phyloP scores from a whole-genome alignment of 1,140 invertebrate species.

The Brachionus sp. region DNA sequence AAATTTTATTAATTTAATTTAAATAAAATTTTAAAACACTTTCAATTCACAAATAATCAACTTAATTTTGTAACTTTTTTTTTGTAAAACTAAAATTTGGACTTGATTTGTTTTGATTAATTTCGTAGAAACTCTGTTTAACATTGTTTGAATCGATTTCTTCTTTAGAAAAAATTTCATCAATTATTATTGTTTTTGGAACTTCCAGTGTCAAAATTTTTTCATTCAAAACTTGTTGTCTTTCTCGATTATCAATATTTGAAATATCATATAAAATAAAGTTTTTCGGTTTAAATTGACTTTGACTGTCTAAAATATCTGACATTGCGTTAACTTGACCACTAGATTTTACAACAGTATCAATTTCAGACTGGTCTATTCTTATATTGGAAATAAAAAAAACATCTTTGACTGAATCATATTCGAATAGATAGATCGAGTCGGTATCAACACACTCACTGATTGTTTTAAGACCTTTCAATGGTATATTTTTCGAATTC shows the following conservation, averaged over 20 bases:
- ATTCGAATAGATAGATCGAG: neutral
- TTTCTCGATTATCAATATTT: neutral
- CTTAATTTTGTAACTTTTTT: neutral
- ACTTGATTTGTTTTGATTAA: neutral
- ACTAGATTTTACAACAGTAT: neutral
- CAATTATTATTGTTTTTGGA: neutral
- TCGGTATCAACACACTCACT: neutral
- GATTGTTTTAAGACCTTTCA: neutral
- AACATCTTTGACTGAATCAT: neutral
- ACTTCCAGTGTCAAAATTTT: neutral
- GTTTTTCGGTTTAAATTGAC: neutral
- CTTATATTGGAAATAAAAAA: neutral
- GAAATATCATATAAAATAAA: neutral
- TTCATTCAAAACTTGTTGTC: neutral
- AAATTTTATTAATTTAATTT: too few species aligned
- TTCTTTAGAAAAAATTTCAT: neutral
- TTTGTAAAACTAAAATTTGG: neutral
- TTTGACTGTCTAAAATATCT: conserved; percentile 26
- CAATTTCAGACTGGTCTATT: neutral
- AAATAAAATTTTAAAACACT: too few species aligned
- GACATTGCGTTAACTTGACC: neutral
- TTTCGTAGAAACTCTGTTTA: neutral
- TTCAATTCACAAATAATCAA: neutral
- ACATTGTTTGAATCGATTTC: neutral
- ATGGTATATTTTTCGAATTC: neutral